Base-by-base conservation (phyloP, 1,140 invertebrate genomes). In the Drosophila nasuta region DNA sequence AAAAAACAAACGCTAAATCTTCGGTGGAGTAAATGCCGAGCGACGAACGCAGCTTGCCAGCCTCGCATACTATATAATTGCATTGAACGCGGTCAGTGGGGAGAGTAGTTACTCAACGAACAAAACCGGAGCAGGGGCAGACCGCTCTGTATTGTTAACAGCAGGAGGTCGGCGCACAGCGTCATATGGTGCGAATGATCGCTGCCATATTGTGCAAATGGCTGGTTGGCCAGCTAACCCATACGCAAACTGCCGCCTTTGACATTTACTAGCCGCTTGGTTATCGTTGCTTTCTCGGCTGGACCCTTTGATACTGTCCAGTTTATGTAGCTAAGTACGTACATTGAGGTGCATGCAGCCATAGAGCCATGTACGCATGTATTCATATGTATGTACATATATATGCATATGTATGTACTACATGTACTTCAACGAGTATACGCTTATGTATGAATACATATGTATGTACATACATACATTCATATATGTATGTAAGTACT, bases 181-280 rank as follows among this genome's bases (percentile, higher is more conserved):
- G 75, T 79, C 82, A 86, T 70, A 79, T 87, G 82, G 82, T 87
- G 82, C 79, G 76, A 87, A 86, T 86, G 82, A 87, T 86, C 82
- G 76, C 67, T 77, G 82, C 79, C 82, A 86, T 87, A 86, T 86
- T 86, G 82, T 76, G 82, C 68, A 87, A 86, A 86, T 87, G 82
- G 81, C 77, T 70, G 68, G 66, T 35, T 66, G 68, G 49, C 63
- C 8, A 63, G 68, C 51, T 25, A 35, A 17, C 49, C 28, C 65
- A 63, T 43, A 74, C 52, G 51, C 57, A 67, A 79, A 65, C 71
- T 79, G 72, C 75, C 35, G 79, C 67, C 75, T 56, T 77, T 49
- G 73, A 59, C 72, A 54, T 15, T 64, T 57, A 41, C 51, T 10
- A 17, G 20, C 52, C 52, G 43, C 6, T 20, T 71, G 38, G 46